Percentiles rank a stretch among this genome's conserved stretches.
phyloP scores from a whole-genome alignment of 2,888 invertebrate species.

The Oeneis ivallda region DNA sequence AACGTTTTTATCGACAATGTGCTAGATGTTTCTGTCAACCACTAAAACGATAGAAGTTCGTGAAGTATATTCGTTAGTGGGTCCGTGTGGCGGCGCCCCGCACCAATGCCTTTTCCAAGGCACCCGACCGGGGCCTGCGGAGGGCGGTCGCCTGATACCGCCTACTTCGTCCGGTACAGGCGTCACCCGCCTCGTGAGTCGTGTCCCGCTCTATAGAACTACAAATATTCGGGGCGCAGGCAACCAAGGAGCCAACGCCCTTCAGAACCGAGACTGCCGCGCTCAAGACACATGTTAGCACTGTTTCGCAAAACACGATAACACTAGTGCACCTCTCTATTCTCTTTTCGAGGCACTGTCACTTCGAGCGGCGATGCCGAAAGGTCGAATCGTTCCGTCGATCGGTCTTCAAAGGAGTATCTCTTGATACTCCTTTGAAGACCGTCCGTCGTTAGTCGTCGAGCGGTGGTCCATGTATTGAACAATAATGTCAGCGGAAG shows the following conservation, averaged over 20 bases:
- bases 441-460: background rate
- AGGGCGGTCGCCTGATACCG: constrained; percentile 79
- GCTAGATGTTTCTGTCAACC: constrained; percentile 51
- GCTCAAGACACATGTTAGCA: constrained; percentile 14
- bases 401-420: background rate
- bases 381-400: background rate
- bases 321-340: constrained; percentile 17
- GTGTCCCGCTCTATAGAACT: constrained; percentile 71
- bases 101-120: constrained; percentile 72
- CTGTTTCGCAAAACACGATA: constrained; percentile 15
- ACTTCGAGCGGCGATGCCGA: background rate
- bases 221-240: constrained; percentile 54
- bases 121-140: constrained; percentile 74
- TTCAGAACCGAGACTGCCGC: constrained; percentile 44
- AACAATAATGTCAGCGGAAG: background rate
- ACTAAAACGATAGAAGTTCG: constrained; percentile 71
- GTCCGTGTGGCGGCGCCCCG: constrained; percentile 74
- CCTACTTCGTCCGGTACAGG: constrained; percentile 81
- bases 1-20: constrained; percentile 51
- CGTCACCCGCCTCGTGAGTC: constrained; percentile 76
- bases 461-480: background rate
- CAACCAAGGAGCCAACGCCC: constrained; percentile 61
- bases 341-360: constrained; percentile 1
- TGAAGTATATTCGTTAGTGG: constrained; percentile 77
- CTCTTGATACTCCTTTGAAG: no score